A percentile compares a stretch with the other conserved stretches of the same genome.
Evolutionary conservation across 2,888 invertebrate species (phyloP).

Genomic region (Hirtodrosophila trivittata): DNA sequence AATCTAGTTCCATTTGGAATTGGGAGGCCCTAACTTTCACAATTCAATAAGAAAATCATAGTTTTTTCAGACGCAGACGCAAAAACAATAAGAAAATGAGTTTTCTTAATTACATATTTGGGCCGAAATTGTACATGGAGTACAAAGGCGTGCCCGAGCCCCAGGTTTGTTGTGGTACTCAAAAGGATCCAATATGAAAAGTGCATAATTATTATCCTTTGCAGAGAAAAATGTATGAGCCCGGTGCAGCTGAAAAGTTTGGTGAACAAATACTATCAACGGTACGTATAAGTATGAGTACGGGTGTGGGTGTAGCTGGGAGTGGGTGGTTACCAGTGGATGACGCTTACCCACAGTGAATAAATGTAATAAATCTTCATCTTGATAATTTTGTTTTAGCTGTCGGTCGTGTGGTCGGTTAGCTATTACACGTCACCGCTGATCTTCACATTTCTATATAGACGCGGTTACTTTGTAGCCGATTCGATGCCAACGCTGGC

Average conservation of each 20-base stretch:
- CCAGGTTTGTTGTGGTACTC: slow-evolving; percentile 84
- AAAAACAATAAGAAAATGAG: slow-evolving; percentile 78
- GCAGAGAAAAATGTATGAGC: slow-evolving; percentile 87
- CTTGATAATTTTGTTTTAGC: slow-evolving; percentile 82
- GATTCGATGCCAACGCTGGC: slow-evolving; percentile 86
- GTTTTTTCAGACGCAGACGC: slow-evolving; percentile 34
- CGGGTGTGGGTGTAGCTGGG: no score
- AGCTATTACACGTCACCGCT: slow-evolving; percentile 90
- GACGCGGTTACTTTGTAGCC: slow-evolving; percentile 86
- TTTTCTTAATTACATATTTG: slow-evolving; percentile 86
- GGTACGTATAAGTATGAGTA: slow-evolving; percentile 64
- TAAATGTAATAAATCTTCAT: no score
- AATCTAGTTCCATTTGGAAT: slow-evolving; percentile 32
- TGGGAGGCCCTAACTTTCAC: slow-evolving; percentile 52
- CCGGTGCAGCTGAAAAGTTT: slow-evolving; percentile 88
- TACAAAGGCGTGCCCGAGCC: slow-evolving; percentile 86
- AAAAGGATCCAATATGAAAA: background rate
- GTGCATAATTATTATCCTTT: slow-evolving; percentile 43
- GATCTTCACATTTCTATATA: slow-evolving; percentile 88
- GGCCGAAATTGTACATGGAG: slow-evolving; percentile 89
- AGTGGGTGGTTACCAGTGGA: background rate
- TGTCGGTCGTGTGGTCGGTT: slow-evolving; percentile 88
- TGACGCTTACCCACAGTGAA: slow-evolving; percentile 12
- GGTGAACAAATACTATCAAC: slow-evolving; percentile 89
- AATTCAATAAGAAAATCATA: slow-evolving; percentile 37